Percentiles rank a stretch among this genome's conserved stretches.
phyloP scores from a whole-genome alignment of 2,113 vertebrate genomes.

The Hymenochirus boettgeri region DNA sequence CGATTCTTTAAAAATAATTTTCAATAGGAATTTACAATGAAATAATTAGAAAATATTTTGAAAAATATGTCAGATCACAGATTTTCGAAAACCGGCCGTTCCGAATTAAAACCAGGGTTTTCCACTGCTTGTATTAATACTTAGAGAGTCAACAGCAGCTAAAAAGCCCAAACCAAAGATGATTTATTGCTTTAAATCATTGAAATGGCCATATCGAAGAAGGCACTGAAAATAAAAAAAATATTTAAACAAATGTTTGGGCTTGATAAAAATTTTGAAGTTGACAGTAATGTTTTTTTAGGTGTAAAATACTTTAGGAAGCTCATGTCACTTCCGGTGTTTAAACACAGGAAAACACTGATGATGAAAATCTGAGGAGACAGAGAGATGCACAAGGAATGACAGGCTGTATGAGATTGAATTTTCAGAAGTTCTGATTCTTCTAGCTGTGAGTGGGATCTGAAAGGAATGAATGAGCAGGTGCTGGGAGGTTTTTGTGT shows the following conservation, averaged over 20 bases:
- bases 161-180: neutral
- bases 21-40: no score
- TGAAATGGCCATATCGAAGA: no score
- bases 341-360: constrained; percentile 66
- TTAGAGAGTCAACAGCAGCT: constrained; percentile 3
- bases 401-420: constrained; percentile 36
- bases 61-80: no score
- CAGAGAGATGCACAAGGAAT: constrained; percentile 44
- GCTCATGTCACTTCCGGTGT: constrained; percentile 71
- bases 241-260: no score
- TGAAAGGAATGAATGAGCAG: constrained; percentile 35
- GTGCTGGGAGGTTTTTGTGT: neutral
- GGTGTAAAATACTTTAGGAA: constrained; percentile 48
- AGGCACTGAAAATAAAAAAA: no score
- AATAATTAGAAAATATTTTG: no score
- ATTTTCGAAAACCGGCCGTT: no score
- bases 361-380: constrained; percentile 68
- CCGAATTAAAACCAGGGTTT: no score
- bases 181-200: no score
- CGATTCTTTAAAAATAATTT: no score
- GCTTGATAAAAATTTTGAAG: no score
- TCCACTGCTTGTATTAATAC: no score
- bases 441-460: constrained; percentile 30
- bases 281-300: constrained; percentile 23
- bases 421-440: constrained; percentile 26